phyloP scores from a whole-genome alignment of 1,140 invertebrate species.

The Ridgeia piscesae region DNA sequence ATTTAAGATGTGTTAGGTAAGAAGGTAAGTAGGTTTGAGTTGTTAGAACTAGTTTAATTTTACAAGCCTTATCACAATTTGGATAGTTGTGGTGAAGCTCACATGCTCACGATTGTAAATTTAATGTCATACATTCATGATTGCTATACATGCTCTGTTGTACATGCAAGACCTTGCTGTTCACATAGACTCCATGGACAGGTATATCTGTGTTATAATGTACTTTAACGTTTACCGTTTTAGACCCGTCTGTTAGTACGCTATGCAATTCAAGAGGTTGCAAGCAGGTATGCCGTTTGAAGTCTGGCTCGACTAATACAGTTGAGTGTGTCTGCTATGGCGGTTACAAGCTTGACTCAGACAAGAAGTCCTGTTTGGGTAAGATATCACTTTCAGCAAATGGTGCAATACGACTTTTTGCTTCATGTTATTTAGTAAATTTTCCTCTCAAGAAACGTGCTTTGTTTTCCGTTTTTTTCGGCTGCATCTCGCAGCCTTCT shows the following conservation, averaged over 20 bases:
- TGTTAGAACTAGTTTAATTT: not conserved
- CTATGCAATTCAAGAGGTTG: not conserved
- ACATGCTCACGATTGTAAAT: not conserved
- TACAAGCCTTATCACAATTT: not conserved
- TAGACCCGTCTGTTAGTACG: not conserved
- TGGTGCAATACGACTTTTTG: no score
- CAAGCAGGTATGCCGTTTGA: not conserved
- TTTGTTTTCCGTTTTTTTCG: no score
- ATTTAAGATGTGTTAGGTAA: not conserved
- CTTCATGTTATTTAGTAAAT: no score
- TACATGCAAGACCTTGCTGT: not conserved
- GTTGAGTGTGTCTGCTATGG: not conserved
- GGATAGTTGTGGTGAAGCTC: not conserved
- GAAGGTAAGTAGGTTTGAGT: not conserved
- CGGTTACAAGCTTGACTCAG: not conserved
- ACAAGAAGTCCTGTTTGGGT: not conserved
- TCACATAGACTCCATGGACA: not conserved
- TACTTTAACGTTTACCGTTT: not conserved
- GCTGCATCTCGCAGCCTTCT: no score
- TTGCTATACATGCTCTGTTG: no score
- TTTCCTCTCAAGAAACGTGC: no score
- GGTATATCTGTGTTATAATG: not conserved
- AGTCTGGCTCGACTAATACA: not conserved
- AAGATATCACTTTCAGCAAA: not conserved
- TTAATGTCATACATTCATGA: no score